Evolutionary conservation across 2,113 vertebrate species (phyloP).

Genomic region (Rafetus swinhoei): DNA sequence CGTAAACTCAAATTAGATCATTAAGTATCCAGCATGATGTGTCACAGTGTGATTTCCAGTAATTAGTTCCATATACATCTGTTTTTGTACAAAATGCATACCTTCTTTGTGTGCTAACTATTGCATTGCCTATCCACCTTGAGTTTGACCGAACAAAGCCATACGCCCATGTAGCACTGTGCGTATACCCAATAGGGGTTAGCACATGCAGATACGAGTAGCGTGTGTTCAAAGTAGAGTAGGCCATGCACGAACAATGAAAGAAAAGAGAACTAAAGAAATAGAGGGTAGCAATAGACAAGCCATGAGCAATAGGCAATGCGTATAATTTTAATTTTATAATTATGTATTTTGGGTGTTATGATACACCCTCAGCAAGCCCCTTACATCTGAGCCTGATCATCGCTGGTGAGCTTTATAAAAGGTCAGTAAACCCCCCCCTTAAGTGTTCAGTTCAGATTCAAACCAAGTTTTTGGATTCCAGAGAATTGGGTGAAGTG

Average conservation of each 20-base stretch:
- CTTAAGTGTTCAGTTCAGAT: not conserved
- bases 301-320: not conserved
- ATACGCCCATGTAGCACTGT: not conserved
- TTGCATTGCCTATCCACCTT: not conserved
- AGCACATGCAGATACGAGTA: not conserved
- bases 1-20: not conserved
- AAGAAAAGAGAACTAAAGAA: not conserved
- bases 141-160: not conserved
- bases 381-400: not conserved
- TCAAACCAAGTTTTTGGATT: not conserved
- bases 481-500: not conserved
- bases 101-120: not conserved
- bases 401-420: not conserved
- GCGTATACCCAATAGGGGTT: not conserved
- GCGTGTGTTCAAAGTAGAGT: not conserved
- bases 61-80: not conserved
- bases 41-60: not conserved
- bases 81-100: not conserved
- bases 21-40: not conserved
- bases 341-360: not conserved
- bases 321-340: not conserved
- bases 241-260: not conserved
- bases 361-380: not conserved
- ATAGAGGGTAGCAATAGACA: not conserved
- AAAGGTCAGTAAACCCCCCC: not conserved